Conservation (phyloP, 2,797 vertebrate species). For the Adelosebastes latens region DNA sequence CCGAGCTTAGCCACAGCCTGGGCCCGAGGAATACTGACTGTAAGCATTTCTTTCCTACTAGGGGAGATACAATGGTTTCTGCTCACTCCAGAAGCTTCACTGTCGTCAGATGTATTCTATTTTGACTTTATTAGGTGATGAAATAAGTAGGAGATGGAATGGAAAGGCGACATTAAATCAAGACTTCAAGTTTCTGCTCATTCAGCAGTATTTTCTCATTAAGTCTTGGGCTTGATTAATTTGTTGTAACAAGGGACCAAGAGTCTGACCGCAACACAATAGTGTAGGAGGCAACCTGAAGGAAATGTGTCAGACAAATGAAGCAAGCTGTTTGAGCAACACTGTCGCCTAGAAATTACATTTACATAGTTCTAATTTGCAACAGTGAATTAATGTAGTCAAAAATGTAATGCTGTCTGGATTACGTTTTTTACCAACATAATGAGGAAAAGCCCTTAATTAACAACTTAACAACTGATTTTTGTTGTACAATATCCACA, state of each 20-base stretch:
- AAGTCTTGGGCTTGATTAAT: conserved; percentile 12
- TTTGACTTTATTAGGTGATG: conserved; percentile 62
- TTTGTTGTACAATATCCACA: too few relatives aligned
- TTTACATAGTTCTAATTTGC: not conserved
- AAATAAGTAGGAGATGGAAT: conserved; percentile 28
- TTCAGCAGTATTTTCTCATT: conserved; percentile 28
- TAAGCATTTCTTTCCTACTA: conserved; percentile 71
- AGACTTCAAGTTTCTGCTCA: conserved; percentile 10
- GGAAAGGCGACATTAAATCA: conserved; percentile 23
- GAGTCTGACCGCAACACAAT: conserved; percentile 8
- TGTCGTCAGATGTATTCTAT: conserved; percentile 50
- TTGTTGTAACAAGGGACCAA: conserved; percentile 15
- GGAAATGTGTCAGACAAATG: conserved; percentile 1
- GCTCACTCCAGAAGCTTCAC: conserved; percentile 52
- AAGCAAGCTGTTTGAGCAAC: not conserved
- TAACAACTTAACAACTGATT: too few relatives aligned
- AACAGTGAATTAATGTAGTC: not conserved
- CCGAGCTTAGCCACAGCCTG: conserved; percentile 69
- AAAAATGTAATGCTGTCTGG: not conserved
- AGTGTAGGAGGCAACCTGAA: not conserved
- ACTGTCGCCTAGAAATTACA: not conserved
- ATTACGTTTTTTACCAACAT: not conserved
- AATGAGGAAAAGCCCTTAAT: not conserved
- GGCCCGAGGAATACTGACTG: conserved; percentile 65
- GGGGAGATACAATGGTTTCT: conserved; percentile 61